These are phyloP conservation scores for Ennomos quercinarius DNA, from an alignment of 2,888 invertebrate genomes.

Conservation along the genomic window DNA sequence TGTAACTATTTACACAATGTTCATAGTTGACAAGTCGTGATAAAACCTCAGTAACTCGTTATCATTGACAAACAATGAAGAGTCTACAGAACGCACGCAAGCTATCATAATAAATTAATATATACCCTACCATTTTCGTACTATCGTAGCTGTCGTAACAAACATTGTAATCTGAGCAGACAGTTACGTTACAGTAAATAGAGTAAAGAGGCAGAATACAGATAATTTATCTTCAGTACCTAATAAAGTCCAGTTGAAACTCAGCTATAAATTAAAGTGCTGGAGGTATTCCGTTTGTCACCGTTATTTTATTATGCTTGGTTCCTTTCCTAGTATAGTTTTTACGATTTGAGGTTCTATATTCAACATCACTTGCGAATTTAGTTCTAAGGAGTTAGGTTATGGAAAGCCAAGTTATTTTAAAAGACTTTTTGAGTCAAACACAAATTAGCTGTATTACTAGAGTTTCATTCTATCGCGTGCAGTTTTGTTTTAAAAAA, in stretches of 20 bases:
- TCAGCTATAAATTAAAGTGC: conserved; percentile 14
- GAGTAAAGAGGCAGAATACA: conserved; percentile 21
- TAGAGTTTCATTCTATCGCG: too few species aligned
- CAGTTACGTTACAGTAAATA: conserved; percentile 23
- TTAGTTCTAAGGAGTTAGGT: neutral
- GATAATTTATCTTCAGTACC: conserved; percentile 18
- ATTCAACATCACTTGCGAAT: neutral
- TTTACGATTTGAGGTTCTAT: conserved; percentile 2
- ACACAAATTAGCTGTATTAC: too few species aligned
- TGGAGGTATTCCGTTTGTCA: conserved; percentile 13
- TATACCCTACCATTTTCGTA: conserved; percentile 24
- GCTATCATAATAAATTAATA: conserved; percentile 51
- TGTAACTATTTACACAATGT: conserved; percentile 28
- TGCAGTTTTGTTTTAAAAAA: neutral
- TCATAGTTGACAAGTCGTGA: conserved; percentile 65
- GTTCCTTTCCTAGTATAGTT: neutral
- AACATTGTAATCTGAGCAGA: conserved; percentile 43
- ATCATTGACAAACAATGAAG: conserved; percentile 72
- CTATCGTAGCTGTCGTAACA: conserved; percentile 43
- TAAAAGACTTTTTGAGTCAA: too few species aligned
- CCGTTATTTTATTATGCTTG: too few species aligned
- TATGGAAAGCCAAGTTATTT: too few species aligned
- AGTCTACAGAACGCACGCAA: conserved; percentile 42
- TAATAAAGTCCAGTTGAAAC: conserved; percentile 22
- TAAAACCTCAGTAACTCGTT: conserved; percentile 64